Evolutionary conservation across 2,888 invertebrate genomes (phyloP), one percentile per base, ranked within the genome.

Genomic region (Sinopyrophorus schimmeli): DNA sequence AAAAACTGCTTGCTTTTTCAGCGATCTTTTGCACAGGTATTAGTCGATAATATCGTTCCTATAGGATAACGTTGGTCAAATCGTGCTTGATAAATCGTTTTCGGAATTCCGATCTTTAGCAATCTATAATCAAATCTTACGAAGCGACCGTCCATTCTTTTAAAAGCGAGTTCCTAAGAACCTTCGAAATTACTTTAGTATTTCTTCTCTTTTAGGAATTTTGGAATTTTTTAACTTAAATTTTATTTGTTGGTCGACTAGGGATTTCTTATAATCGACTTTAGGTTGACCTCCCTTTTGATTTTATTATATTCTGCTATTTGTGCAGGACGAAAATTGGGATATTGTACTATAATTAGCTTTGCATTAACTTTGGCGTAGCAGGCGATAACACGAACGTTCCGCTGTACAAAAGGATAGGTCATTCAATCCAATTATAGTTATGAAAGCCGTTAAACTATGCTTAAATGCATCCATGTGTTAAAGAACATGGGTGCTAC

Each of bases 71-170:
- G 37, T 12, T 38, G 44, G 44, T 44, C 38, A 44, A 43, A 20
- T 16, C 9, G 18, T 15, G 34, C 21, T 35, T 51, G 37, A 51
- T 51, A 51, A 51, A 51, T 51, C 46, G 46, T 18, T 38, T 34
- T 11, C 9, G 37, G 26, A 34, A 41, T 47, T 43, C 38, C 44
- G 39, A 44, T 44, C 40, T 39, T 43, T 39, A 47, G 35, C 38
- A 38, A 50, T 50, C 54, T 50, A 42, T 54, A 54, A 54, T 54
- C 54, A 50, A 54, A 54, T 54, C 54, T 47, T 31, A 47, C 35
- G 26, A 46, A 47, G 18, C 28, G 47, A 42, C 47, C 47, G 34
- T 28, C 43, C 14, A 20, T 27, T 35, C 35, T 32, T 43, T 31
- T 14, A 5, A 1, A 28, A 7, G n/a, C 28, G 20, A 21, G 30